These are phyloP conservation scores for Eupithecia vulgata DNA, from an alignment of 2,888 invertebrate genomes.

Conservation along the genomic window DNA sequence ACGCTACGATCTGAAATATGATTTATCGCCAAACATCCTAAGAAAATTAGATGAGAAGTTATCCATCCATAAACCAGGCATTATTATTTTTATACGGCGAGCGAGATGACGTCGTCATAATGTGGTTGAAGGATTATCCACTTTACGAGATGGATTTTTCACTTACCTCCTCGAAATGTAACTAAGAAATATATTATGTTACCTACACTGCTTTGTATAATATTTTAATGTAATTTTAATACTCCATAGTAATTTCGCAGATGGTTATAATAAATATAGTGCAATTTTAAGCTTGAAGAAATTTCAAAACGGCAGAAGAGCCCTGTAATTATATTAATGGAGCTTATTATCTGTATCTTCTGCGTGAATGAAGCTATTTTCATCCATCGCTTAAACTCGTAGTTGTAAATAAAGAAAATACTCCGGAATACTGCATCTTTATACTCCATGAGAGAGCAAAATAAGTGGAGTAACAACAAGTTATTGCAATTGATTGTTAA, in stretches of 20 bases:
- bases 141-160: slow-evolving; percentile 66
- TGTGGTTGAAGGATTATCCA: slow-evolving; percentile 70
- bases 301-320: slow-evolving; percentile 22
- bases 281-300: slow-evolving; percentile 28
- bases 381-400: slow-evolving; percentile 19
- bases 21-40: slow-evolving; percentile 32
- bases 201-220: slow-evolving; percentile 17
- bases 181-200: slow-evolving; percentile 39
- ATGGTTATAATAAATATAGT: slow-evolving; percentile 32
- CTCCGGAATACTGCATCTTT: background rate
- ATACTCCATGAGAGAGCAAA: background rate
- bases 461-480: background rate
- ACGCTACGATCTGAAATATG: slow-evolving; percentile 19
- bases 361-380: slow-evolving; percentile 37
- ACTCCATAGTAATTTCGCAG: slow-evolving; percentile 23
- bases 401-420: background rate
- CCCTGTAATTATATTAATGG: slow-evolving; percentile 34
- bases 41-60: slow-evolving; percentile 36
- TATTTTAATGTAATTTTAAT: slow-evolving; percentile 42
- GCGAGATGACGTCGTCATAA: slow-evolving; percentile 51
- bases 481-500: background rate
- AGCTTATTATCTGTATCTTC: slow-evolving; percentile 35
- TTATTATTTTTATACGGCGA: slow-evolving; percentile 55
- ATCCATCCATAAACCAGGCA: slow-evolving; percentile 38
- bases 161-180: slow-evolving; percentile 47